Percentiles rank a stretch among this genome's conserved stretches.
Evolutionary conservation across 2,797 vertebrate genomes (phyloP).

Genomic region (Esox masquinongy): DNA sequence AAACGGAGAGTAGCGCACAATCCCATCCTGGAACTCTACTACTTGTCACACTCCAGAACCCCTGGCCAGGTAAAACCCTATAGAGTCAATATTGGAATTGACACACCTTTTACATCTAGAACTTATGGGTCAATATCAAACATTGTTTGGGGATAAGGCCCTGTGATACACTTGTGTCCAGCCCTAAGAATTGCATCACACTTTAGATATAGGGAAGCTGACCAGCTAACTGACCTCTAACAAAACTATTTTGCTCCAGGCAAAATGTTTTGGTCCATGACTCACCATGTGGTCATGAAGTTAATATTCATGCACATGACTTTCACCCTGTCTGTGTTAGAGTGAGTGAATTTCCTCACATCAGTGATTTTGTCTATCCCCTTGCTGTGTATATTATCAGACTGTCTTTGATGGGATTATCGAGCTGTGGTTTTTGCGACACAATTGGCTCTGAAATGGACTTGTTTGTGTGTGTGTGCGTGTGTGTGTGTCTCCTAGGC

Average conservation of each 20-base stretch:
- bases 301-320: background rate
- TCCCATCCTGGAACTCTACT: slow-evolving; percentile 81
- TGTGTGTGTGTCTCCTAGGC: slow-evolving; percentile 63
- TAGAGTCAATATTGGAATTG: slow-evolving; percentile 11
- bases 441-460: background rate
- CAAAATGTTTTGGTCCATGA: background rate
- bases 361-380: background rate
- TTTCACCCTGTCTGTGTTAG: background rate
- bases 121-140: background rate
- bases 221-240: background rate
- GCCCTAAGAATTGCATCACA: background rate
- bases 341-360: background rate
- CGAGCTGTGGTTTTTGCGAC: background rate
- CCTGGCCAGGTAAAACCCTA: slow-evolving; percentile 81
- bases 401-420: slow-evolving; percentile 17
- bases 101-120: background rate
- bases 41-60: slow-evolving; percentile 71
- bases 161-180: background rate
- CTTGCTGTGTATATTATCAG: slow-evolving; percentile 12
- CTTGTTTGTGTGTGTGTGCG: background rate
- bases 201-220: background rate
- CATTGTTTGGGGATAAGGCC: background rate
- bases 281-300: background rate
- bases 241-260: background rate
- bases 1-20: slow-evolving; percentile 75